Base-by-base conservation (phyloP, 1,140 invertebrate genomes). In the Bathynomus jamesi region DNA sequence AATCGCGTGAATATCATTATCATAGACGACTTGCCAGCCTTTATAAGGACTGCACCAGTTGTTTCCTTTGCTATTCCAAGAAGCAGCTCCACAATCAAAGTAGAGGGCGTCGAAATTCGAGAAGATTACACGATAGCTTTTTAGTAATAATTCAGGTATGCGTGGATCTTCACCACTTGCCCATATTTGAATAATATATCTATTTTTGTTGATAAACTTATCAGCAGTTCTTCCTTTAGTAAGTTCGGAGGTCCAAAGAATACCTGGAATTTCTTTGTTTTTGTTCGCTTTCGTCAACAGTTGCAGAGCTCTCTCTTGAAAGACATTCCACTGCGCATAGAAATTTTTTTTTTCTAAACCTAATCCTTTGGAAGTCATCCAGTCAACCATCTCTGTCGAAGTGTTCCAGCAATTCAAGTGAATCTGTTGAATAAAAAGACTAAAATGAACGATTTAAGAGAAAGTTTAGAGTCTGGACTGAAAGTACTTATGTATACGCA, bases 101-200 rank as follows among this genome's bases (percentile, higher is more conserved):
- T 93, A 93, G 1, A 92, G 80, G 0, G 89, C 89, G 80, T 93
- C 91, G 78, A 93, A 91, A 79, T 93, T 93, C 0, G 90, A 92
- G 68, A 93, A 86, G 71, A 94, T 92, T 0, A 93, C 80, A 62
- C 84, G 84, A 75, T 89, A 93, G 31, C 88, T 87, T 25, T 90
- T 89, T 29, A 87, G 81, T 3, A 92, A 79, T 2, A 94, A 82
- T 67, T 87, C 85, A 27, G 82, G 80, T 53, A 93, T 86, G 27
- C 87, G 84, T 0, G 81, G 75, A 78, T 93, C 90, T 0, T 85
- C 30, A 3, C 67, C 67, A 8, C 21, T 69, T 3, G 76, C 66
- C 78, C 78, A 78, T 28, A 81, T 78, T 66, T 80, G 91, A 77
- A 94, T 89, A 21, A 93, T 91, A 78, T 94, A 93, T 4, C 88